phyloP scores from a whole-genome alignment of 2,888 invertebrate species.

The Cryptocheilus praepositus region DNA sequence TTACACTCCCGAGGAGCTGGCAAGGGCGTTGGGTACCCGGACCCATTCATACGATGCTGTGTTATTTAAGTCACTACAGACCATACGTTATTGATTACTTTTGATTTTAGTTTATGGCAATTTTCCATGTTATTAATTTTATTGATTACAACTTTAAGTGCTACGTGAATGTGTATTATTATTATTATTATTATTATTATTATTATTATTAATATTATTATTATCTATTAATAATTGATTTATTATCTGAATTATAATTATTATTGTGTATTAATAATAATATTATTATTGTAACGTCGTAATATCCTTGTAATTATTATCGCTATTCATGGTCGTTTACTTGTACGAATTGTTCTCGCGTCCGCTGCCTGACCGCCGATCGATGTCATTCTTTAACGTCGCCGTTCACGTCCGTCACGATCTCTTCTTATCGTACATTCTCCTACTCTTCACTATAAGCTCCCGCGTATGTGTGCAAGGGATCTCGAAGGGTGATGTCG shows the following conservation, averaged over 20 bases:
- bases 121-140: conserved; percentile 74
- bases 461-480: conserved; percentile 17
- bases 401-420: conserved; percentile 11
- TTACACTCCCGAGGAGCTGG: background rate
- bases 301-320: conserved; percentile 58
- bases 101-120: conserved; percentile 71
- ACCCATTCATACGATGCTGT: conserved; percentile 73
- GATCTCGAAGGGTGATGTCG: conserved; percentile 57
- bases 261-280: conserved; percentile 36
- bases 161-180: conserved; percentile 54
- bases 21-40: conserved; percentile 47
- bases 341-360: conserved; percentile 64
- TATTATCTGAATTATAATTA: conserved; percentile 51
- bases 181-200: conserved; percentile 50
- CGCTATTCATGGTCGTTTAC: conserved; percentile 62
- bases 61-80: conserved; percentile 74
- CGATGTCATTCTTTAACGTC: conserved; percentile 44
- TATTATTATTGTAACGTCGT: conserved; percentile 47
- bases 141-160: conserved; percentile 69
- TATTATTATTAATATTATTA: conserved; percentile 43
- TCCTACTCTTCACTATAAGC: conserved; percentile 28
- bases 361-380: conserved; percentile 61
- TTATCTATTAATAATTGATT: conserved; percentile 42
- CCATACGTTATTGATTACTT: conserved; percentile 72
- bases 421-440: conserved; percentile 41